phyloP scores from a whole-genome alignment of 1,140 invertebrate genomes.

The Archivesica marissinica region DNA sequence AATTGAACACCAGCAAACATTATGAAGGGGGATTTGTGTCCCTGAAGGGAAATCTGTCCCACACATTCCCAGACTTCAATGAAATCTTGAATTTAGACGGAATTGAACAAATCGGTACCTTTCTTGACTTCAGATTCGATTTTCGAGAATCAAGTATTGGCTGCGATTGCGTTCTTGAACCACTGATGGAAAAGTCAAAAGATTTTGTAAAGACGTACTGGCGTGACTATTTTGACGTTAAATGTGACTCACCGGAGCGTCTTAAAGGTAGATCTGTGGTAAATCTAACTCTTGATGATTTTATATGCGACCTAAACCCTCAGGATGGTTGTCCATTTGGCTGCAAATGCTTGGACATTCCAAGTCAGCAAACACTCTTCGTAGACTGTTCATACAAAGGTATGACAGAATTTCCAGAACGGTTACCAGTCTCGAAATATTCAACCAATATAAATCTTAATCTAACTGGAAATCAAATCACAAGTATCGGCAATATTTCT shows the following conservation, averaged over 20 bases:
- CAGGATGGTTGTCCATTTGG: constrained; percentile 8
- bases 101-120: constrained; percentile 14
- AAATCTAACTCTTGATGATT: neutral
- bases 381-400: constrained; percentile 12
- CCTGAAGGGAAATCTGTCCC: constrained; percentile 8
- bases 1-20: constrained; percentile 2
- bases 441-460: constrained; percentile 26
- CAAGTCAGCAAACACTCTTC: constrained; percentile 21
- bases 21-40: constrained; percentile 37
- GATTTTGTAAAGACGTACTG: constrained; percentile 13
- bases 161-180: constrained; percentile 46
- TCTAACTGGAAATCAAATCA: constrained; percentile 26
- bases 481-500: neutral
- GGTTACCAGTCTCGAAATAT: constrained; percentile 25
- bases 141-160: neutral
- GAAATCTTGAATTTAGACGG: constrained; percentile 21
- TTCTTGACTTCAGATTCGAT: constrained; percentile 28
- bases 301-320: constrained; percentile 1
- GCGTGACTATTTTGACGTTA: constrained; percentile 29
- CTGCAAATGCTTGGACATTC: constrained; percentile 26
- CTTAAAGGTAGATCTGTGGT: constrained; percentile 1
- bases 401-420: constrained; percentile 4
- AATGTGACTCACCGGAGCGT: constrained; percentile 12
- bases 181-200: neutral
- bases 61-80: constrained; percentile 34